Evolutionary conservation across 2,888 invertebrate genomes (phyloP).

Genomic region (Podabrus alpinus): DNA sequence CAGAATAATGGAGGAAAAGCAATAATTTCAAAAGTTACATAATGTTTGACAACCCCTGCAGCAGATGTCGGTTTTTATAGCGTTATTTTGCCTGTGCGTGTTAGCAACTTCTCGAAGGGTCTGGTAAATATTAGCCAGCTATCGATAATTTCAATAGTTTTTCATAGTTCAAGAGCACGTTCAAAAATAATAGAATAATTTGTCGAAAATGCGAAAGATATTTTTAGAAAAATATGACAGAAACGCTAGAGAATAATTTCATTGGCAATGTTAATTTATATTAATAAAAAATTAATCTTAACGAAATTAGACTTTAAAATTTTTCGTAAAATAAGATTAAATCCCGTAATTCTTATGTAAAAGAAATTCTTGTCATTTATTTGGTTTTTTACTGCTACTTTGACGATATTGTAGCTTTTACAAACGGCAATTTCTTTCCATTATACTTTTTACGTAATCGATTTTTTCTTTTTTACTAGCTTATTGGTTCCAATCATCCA

Average conservation of each 20-base stretch:
- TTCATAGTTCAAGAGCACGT: neutral
- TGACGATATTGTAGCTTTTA: neutral
- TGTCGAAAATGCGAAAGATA: neutral
- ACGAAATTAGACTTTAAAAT: neutral
- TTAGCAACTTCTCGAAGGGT: conserved; percentile 9
- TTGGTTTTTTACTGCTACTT: neutral
- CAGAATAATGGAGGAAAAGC: conserved; percentile 17
- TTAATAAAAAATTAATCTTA: neutral
- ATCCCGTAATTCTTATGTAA: neutral
- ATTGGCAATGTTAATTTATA: neutral
- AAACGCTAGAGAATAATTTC: neutral
- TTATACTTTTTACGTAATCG: neutral
- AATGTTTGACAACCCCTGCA: conserved; percentile 18
- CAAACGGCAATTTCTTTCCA: neutral
- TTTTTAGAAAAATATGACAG: neutral
- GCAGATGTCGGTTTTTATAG: conserved; percentile 26
- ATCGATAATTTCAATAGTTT: conserved; percentile 3
- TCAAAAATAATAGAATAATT: neutral
- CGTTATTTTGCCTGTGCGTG: conserved; percentile 24
- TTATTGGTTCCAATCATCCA: neutral
- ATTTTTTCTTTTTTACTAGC: neutral
- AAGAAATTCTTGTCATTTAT: neutral
- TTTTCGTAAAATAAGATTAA: neutral
- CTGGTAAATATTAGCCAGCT: conserved; percentile 14
- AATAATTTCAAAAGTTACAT: conserved; percentile 27